A percentile compares a stretch with the other conserved stretches of the same genome.
phyloP scores from a whole-genome alignment of 1,140 invertebrate genomes.

The Tenebrio molitor region DNA sequence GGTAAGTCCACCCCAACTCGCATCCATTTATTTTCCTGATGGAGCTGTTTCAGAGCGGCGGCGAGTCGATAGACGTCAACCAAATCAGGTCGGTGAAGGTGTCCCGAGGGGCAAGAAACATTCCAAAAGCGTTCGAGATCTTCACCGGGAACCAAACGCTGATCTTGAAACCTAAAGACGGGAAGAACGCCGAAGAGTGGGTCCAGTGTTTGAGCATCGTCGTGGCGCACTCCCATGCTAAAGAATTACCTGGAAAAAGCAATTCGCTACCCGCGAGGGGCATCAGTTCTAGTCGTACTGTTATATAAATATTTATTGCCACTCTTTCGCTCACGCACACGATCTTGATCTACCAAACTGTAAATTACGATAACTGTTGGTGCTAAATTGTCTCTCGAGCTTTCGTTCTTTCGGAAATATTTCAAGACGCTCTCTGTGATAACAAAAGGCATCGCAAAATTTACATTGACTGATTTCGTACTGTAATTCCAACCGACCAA shows the following conservation, averaged over 20 bases:
- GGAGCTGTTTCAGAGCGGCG: conserved; percentile 72
- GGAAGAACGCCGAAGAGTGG: conserved; percentile 96
- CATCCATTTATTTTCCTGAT: conserved; percentile 4
- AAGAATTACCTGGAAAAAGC: conserved; percentile 77
- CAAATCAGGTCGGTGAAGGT: conserved; percentile 95
- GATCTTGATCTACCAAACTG: no score
- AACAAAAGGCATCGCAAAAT: neutral
- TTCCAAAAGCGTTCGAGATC: conserved; percentile 96
- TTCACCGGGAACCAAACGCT: conserved; percentile 93
- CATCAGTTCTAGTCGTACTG: conserved; percentile 65
- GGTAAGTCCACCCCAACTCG: conserved; percentile 70
- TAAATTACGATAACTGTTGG: no score
- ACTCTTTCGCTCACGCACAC: conserved; percentile 4
- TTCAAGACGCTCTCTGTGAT: conserved; percentile 23
- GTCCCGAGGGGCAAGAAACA: conserved; percentile 85
- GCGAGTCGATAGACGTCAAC: conserved; percentile 86
- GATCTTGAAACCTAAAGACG: conserved; percentile 93
- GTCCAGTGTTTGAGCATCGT: conserved; percentile 91
- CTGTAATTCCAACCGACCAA: no score
- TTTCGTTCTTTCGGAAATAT: neutral
- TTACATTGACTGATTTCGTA: conserved; percentile 1
- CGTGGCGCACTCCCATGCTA: conserved; percentile 84
- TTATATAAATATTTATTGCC: conserved; percentile 50
- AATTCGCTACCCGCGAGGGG: conserved; percentile 77
- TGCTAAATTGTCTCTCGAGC: no score